Evolutionary conservation across 2,113 vertebrate genomes (phyloP), one percentile per base, ranked within the genome.

Genomic region (Ciconia stormi): DNA sequence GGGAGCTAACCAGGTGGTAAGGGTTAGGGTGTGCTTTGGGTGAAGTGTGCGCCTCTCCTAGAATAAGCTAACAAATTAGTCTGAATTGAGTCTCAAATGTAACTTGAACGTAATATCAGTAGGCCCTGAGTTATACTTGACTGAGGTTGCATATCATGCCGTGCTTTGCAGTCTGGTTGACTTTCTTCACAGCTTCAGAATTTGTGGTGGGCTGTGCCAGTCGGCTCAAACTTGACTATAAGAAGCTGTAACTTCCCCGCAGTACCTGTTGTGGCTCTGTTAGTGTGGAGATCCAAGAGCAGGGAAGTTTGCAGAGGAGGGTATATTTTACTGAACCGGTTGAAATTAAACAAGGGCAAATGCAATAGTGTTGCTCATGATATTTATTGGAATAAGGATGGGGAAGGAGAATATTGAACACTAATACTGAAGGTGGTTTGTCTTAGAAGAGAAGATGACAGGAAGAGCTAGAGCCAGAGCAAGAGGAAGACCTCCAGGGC

Each of bases 381-480:
- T 66, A 12, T 32, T 40, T 61, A 5, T 1, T 40, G 44, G 36
- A 27, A 8, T 61, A 29, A 49, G 36, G 38, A 2, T 50, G 63
- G 11, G 18, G 50, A 92, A 36, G 46, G 27, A 29, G 34, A 30
- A 25, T 15, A 17, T 8, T 13, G 53, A 61, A 26, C 5, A 4
- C 34, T 91, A 52, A 87, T 29, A 14, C 52, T 71, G 13, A 22
- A 34, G 22, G 4, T 89, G 34, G 15, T 71, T 86, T 65, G 6
- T 86, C 40, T 52, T 90, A 94, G 53, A 82, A 69, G 52, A 47
- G 69, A 82, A 61, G 23, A 99, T 99, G 99, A 98, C 98, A 0
- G 99, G 99, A 52, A 97, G 99, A 65, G 99, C 99, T 9, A 96
- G 99, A 95, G 98, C 99, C 1, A 95, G 98, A 94, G 98, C 99